phyloP scores from a whole-genome alignment of 53 echinoderm and acorn worm species.

The Holothuria scabra region DNA sequence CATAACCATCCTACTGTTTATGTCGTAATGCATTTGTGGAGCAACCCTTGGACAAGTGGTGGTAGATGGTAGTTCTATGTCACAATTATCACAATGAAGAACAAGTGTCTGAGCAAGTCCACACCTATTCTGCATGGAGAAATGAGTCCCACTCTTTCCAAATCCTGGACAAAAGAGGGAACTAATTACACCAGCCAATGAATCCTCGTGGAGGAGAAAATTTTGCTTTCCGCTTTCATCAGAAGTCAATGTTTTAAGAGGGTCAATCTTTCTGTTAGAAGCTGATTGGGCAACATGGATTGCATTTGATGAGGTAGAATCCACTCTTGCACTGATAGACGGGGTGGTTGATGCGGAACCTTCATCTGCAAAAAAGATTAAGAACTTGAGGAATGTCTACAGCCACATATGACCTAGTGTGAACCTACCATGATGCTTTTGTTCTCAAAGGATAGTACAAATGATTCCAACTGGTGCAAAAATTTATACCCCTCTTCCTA shows the following conservation, averaged over 20 bases:
- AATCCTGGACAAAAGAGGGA: slow-evolving; percentile 18
- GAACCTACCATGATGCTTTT: neutral
- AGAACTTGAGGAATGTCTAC: neutral
- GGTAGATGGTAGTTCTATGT: neutral
- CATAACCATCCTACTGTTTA: slow-evolving; percentile 13
- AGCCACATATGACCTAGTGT: neutral
- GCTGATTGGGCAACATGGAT: neutral
- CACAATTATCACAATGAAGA: neutral
- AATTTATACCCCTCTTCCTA: neutral
- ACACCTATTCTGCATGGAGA: slow-evolving; percentile 3
- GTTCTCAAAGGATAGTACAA: no score
- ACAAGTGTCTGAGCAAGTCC: slow-evolving; percentile 23
- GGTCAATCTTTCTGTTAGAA: slow-evolving; percentile 21
- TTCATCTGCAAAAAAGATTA: slow-evolving; percentile 1
- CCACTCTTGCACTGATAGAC: neutral
- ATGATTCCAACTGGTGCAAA: no score
- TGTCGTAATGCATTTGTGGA: neutral
- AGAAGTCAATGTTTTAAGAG: slow-evolving; percentile 4
- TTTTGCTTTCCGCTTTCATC: neutral
- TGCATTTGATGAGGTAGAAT: neutral
- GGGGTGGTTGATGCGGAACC: slow-evolving; percentile 6
- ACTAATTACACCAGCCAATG: neutral
- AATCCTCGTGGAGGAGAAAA: neutral
- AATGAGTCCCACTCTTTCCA: slow-evolving; percentile 19
- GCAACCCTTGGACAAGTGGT: neutral